Evolutionary conservation across 2,113 vertebrate genomes (phyloP), one percentile per base, ranked within the genome.

Genomic region (Agelaius tricolor): DNA sequence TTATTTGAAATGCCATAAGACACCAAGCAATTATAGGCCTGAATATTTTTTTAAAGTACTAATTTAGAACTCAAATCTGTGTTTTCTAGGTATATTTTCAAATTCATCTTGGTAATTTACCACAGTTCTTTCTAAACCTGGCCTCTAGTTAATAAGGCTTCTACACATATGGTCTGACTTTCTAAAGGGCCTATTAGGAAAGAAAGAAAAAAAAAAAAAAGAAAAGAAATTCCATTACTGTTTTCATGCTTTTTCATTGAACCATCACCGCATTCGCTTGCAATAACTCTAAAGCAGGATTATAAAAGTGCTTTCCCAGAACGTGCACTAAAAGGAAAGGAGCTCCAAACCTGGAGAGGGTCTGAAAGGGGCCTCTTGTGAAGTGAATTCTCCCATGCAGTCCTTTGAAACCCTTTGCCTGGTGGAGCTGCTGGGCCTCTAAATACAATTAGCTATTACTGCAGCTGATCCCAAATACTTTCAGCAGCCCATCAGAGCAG

Each of bases 161-260:
- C 90, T 77, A 90, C 87, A 79, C 85, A 54, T 92, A 96, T 94
- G 92, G 89, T 86, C 93, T 80, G 76, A 85, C 83, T 96, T 96
- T 95, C 90, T 94, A 94, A 96, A 94, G 52, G 22, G 72, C 91
- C 81, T 91, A 87, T 91, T 90, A 83, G 88, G 73, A 77, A 84
- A 74, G 72, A 46, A 84, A 90, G 13, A 23, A 31, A 17, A 31
- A 96, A 51, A 81, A 86, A 31, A 96, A 51, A 81, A 86, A 96
- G 12, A 88, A 96, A 93, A 96, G 71, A 90, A 86, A 95, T 94
- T 97, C 94, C 88, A 86, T 67, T 9, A 96, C 77, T 86, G 91
- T 93, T 96, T 81, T 93, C 92, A 67, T 95, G 94, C 93, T 77
- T 94, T 97, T 91, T 96, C 91, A 87, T 46, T 92, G 93, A 94